Evolutionary conservation across 2,113 vertebrate species (phyloP), one percentile per base, ranked within the genome.

Genomic region (Istiophorus platypterus): DNA sequence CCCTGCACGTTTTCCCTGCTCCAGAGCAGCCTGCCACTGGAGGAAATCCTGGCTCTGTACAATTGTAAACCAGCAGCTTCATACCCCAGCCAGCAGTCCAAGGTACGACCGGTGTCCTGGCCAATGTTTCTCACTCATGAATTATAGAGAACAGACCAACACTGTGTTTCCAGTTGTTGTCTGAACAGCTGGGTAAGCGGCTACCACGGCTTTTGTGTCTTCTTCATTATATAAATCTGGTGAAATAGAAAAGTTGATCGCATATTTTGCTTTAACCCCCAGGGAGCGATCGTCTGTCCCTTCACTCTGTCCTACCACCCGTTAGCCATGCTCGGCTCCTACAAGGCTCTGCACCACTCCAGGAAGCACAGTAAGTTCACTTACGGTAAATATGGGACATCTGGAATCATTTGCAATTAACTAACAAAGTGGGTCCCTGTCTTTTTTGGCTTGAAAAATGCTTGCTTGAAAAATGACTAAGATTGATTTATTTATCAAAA

Each of bases 1-100:
- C 6, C 56, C 4, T 77, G n/a, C 64, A 14, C 14, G 27, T 68
- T 58, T 58, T 71, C 22, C n/a, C 27, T 61, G 42, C 86, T 86
- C 84, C 90, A 97, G 96, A 96, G 95, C 65, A 96, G 84, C 59
- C 92, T 97, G 26, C 95, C 96, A 18, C 41, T 96, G 86, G 95
- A 97, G 80, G 92, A 97, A 51, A 95, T 97, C 73, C 85, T 98
- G 87, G 85, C 93, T 80, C 92, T 98, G 81, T 98, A 98, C 79
- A 95, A 81, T 13, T 94, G 85, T 74, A 95, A 89, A 77, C 90
- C 94, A 42, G 94, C 94, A 79, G 65, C 90, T 61, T 82, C 69
- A 31, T 87, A 58, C 27, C 58, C 70, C 27, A 80, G 86, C 74
- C 89, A 75, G 5, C 85, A 86, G n/a, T 85, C 91, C 47, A 94